Evolutionary conservation across 2,797 vertebrate species (phyloP).

Genomic region (Anabacerthia variegaticeps): DNA sequence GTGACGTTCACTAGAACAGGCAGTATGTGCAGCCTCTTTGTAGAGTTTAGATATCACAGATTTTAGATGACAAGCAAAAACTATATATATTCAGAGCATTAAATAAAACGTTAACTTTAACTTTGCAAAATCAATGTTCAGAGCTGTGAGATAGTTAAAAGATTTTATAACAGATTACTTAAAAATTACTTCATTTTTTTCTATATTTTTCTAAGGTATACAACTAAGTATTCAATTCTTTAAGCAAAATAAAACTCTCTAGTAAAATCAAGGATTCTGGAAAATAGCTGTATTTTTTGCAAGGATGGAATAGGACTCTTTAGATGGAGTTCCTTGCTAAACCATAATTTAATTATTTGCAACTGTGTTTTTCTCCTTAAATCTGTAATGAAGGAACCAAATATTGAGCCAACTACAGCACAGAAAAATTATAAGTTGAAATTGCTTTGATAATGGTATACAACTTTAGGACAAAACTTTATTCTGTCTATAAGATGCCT

Average conservation of each 20-base stretch:
- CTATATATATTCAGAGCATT: neutral
- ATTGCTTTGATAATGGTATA: neutral
- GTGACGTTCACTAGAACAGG: neutral
- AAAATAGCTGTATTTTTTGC: neutral
- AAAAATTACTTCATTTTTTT: neutral
- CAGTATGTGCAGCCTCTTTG: neutral
- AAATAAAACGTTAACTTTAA: neutral
- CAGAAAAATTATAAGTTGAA: neutral
- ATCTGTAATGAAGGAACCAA: neutral
- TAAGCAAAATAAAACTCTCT: neutral
- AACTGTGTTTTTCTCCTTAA: neutral
- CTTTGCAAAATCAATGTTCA: neutral
- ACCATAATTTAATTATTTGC: neutral
- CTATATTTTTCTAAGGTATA: neutral
- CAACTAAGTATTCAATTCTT: neutral
- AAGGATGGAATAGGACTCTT: neutral
- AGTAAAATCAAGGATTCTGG: neutral
- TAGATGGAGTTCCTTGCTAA: neutral
- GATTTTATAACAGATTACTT: neutral
- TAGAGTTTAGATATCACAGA: neutral
- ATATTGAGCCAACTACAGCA: neutral
- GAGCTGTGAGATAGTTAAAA: neutral
- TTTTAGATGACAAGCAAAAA: neutral
- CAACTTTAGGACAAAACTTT: neutral
- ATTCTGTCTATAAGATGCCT: neutral